Evolutionary conservation across 2,888 invertebrate genomes (phyloP), one percentile per base, ranked within the genome.

Genomic region (Baronia brevicornis): DNA sequence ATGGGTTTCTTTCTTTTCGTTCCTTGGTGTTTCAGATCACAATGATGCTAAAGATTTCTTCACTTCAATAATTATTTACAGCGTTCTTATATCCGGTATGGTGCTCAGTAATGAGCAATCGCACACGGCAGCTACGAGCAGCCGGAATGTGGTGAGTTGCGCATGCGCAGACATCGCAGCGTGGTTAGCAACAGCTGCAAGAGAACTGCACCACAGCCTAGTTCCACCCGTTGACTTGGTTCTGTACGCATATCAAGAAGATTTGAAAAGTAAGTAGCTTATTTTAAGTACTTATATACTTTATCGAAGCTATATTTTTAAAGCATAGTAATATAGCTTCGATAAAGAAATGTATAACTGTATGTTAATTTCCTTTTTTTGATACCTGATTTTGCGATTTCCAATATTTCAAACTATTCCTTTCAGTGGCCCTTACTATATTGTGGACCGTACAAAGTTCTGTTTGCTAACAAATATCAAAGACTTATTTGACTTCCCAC

Each of bases 41-140:
- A 19, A 19, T 19, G 19, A 7, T n/a, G n/a, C n/a, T n/a, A n/a
- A n/a, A n/a, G n/a, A n/a, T n/a, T n/a, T n/a, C n/a, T n/a, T n/a
- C n/a, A n/a, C n/a, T n/a, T n/a, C n/a, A n/a, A n/a, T n/a, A n/a
- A n/a, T 5, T 12, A 13, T 6, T 53, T 51, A 23, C 63, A 84
- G 84, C 42, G 55, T 57, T 7, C 48, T 80, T 1, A 65, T 80
- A 46, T 58, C 69, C 1, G 79, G 79, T n/a, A 82, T 84, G 82
- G 67, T 63, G 3, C 52, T 82, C 1, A 79, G 73, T 49, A 82
- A 78, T 37, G 82, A 82, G 40, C 79, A 82, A 36, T 77, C 82
- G 0, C 59, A 62, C 2, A 20, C 49, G 5, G 78, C 80, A 0
- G 69, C 70, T 1, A 36, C 47, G 0, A 61, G 66, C 3, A 66